Base-by-base conservation (phyloP, 2,797 vertebrate genomes). In the Florisuga fusca region DNA sequence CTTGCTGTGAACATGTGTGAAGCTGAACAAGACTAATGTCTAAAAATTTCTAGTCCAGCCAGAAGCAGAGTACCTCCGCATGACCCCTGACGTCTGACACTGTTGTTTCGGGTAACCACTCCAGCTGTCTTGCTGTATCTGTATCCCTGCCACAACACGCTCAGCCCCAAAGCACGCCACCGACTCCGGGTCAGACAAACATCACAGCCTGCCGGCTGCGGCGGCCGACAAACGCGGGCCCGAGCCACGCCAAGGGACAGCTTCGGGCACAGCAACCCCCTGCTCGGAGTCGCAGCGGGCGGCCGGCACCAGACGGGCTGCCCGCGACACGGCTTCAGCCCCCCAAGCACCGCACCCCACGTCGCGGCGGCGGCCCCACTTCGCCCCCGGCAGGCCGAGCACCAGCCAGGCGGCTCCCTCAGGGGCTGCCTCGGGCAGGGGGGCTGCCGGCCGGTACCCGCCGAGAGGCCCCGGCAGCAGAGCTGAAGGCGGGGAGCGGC, bases 91-190 rank as follows among this genome's bases (percentile, higher is more conserved):
- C 10, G 16, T 7, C 7, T 12, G 18, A 19, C 2, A 4, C 27
- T 1, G 29, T 5, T 17, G 8, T 7, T 10, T 26, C 38, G 38
- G 38, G 33, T 36, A 4, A 9, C 10, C 21, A 3, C 3, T 23
- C 12, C 29, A 0, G 87, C 12, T 0, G 9, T 6, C 17, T 69
- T 1, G 51, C 53, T 25, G 12, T 41, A 41, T 41, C 38, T 2
- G 33, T 10, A 4, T 14, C 67, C 6, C 74, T 5, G 54, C 48
- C 26, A 6, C 38, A 2, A 20, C 38, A 8, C 26, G 6, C 8
- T 1, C 26, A 14, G 20, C 36, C 38, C 69, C 0, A 2, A 2
- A 7, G 14, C 51, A 2, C 0, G 12, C 51, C 57, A 3, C 0
- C 68, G 9, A 0, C 57, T 38, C 36, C 69, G 0, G 16, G 5